A percentile compares a stretch with the other conserved stretches of the same genome.
Evolutionary conservation across 2,888 invertebrate species (phyloP).

Genomic region (Ophion costatus): DNA sequence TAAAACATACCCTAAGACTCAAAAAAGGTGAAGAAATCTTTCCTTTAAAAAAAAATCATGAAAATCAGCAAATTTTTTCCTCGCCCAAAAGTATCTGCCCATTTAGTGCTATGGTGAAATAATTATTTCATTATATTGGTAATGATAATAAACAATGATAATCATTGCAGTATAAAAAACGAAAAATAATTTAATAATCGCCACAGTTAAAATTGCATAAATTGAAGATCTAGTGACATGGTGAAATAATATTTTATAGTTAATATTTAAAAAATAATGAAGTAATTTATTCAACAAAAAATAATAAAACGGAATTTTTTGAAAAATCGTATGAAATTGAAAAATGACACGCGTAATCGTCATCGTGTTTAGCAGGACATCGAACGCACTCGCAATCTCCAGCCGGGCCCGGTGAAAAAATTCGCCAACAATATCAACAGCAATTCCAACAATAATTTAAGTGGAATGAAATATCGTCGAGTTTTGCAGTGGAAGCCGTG

Average conservation of each 20-base stretch:
- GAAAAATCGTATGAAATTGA: neutral
- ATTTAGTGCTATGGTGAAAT: too few species aligned
- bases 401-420: constrained; percentile 45
- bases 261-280: neutral
- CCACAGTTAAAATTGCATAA: too few species aligned
- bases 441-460: constrained; percentile 23
- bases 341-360: neutral
- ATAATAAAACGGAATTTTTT: neutral
- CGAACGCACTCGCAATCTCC: neutral
- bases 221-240: too few species aligned
- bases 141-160: too few species aligned
- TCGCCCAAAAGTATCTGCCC: too few species aligned
- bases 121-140: too few species aligned
- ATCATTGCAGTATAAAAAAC: too few species aligned
- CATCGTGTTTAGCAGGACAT: neutral
- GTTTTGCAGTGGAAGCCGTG: neutral
- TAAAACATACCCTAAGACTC: too few species aligned
- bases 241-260: neutral
- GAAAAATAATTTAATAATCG: too few species aligned
- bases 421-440: constrained; percentile 25
- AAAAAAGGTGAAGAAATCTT: too few species aligned
- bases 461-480: constrained; percentile 29
- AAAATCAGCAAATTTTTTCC: too few species aligned
- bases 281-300: neutral
- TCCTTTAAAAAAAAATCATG: too few species aligned